Evolutionary conservation across 2,113 vertebrate species (phyloP).

Genomic region (Tupaia tana): DNA sequence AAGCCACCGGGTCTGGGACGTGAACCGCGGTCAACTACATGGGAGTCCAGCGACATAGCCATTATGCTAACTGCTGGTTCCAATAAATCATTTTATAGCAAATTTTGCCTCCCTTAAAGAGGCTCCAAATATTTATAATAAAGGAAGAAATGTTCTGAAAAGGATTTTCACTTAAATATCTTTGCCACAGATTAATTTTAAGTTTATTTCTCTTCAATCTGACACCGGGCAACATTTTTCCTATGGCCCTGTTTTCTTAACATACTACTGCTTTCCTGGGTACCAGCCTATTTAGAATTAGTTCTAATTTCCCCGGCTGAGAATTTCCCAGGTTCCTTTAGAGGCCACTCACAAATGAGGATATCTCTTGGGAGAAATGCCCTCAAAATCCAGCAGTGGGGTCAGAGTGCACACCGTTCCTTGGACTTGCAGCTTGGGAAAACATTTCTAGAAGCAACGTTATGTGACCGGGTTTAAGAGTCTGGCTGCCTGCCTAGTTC

Average conservation of each 20-base stretch:
- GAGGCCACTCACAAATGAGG: neutral
- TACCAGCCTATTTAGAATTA: neutral
- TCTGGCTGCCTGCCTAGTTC: constrained; percentile 51
- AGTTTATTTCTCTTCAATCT: neutral
- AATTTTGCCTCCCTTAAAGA: neutral
- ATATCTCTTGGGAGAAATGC: neutral
- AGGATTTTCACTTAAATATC: neutral
- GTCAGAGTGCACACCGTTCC: neutral
- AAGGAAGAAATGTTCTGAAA: neutral
- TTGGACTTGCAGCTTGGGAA: neutral
- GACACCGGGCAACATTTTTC: neutral
- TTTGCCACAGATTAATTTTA: neutral
- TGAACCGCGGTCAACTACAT: too few species aligned
- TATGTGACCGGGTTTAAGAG: neutral
- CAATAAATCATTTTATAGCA: neutral
- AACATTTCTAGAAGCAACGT: constrained; percentile 41
- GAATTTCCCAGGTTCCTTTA: neutral
- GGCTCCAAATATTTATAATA: neutral
- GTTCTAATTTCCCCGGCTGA: constrained; percentile 6
- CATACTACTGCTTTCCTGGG: neutral
- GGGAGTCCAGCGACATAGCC: too few species aligned
- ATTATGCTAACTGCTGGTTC: too few species aligned
- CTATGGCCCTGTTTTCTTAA: neutral
- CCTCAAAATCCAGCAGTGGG: neutral
- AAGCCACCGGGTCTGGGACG: too few species aligned